phyloP scores from a whole-genome alignment of 2,888 invertebrate species.

The Nemapogon koenigi region DNA sequence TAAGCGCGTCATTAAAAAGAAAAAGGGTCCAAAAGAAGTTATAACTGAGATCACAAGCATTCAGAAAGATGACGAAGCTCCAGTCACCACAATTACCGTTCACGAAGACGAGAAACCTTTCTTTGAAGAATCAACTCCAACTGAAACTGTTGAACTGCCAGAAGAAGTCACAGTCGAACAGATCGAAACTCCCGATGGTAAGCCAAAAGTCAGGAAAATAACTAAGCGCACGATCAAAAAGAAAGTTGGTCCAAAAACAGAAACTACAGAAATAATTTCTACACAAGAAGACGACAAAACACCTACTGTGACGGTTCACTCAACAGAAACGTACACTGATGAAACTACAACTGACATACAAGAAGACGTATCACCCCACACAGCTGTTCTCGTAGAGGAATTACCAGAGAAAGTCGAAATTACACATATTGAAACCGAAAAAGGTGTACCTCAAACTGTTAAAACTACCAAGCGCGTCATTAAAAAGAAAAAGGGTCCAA shows the following conservation, averaged over 20 bases:
- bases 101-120: slow-evolving; percentile 17
- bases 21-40: slow-evolving; percentile 26
- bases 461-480: slow-evolving; percentile 25
- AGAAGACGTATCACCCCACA: slow-evolving; percentile 13
- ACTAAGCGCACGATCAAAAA: slow-evolving; percentile 26
- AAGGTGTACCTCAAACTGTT: slow-evolving; percentile 16
- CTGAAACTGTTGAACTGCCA: slow-evolving; percentile 21
- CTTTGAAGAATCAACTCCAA: slow-evolving; percentile 15
- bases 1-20: slow-evolving; percentile 24
- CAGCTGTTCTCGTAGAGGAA: slow-evolving; percentile 20
- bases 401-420: slow-evolving; percentile 37
- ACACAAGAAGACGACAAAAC: slow-evolving; percentile 26
- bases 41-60: slow-evolving; percentile 41
- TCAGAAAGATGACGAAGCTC: slow-evolving; percentile 37
- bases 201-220: slow-evolving; percentile 13
- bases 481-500: slow-evolving; percentile 33
- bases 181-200: slow-evolving; percentile 10
- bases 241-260: slow-evolving; percentile 25
- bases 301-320: slow-evolving; percentile 18
- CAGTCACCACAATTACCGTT: slow-evolving; percentile 22
- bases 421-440: slow-evolving; percentile 22
- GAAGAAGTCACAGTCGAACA: slow-evolving; percentile 17
- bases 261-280: slow-evolving; percentile 29
- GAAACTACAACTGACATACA: slow-evolving; percentile 12
- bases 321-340: slow-evolving; percentile 12